Evolutionary conservation across 2,797 vertebrate genomes (phyloP).

Genomic region (Adelosebastes latens): DNA sequence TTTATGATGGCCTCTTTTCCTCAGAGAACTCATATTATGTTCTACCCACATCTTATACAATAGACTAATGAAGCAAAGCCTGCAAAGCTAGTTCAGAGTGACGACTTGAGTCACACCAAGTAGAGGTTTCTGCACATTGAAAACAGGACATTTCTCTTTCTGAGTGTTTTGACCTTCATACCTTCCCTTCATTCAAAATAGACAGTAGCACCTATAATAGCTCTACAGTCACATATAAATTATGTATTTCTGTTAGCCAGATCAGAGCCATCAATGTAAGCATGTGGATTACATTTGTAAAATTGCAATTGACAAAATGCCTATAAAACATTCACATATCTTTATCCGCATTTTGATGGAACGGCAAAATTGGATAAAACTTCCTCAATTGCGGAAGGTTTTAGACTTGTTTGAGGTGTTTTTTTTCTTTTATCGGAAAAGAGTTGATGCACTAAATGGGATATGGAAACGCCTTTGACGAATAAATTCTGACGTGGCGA

Average conservation of each 20-base stretch:
- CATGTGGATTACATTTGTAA: not conserved
- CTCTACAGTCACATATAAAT: not conserved
- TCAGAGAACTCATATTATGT: conserved; percentile 66
- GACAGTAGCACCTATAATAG: not conserved
- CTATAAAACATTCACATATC: not conserved
- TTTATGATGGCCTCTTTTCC: conserved; percentile 74
- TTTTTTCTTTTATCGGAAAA: not conserved
- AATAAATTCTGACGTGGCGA: not conserved
- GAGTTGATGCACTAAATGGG: not conserved
- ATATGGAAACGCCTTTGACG: not conserved
- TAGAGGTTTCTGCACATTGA: conserved; percentile 2
- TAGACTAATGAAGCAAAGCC: conserved; percentile 38
- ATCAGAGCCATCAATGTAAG: not conserved
- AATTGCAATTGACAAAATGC: not conserved
- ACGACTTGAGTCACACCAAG: conserved; percentile 15
- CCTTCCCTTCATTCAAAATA: not conserved
- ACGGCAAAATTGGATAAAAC: not conserved
- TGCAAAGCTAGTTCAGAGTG: conserved; percentile 33
- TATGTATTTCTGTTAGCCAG: not conserved
- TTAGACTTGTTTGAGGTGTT: not conserved
- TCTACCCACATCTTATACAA: conserved; percentile 55
- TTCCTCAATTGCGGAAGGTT: not conserved
- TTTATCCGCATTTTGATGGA: no score
- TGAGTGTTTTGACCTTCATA: not conserved
- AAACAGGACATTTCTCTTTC: not conserved